Percentiles rank a stretch among this genome's conserved stretches.
Conservation (phyloP, 2,113 vertebrate species). For the Cyanoliseus patagonus region DNA sequence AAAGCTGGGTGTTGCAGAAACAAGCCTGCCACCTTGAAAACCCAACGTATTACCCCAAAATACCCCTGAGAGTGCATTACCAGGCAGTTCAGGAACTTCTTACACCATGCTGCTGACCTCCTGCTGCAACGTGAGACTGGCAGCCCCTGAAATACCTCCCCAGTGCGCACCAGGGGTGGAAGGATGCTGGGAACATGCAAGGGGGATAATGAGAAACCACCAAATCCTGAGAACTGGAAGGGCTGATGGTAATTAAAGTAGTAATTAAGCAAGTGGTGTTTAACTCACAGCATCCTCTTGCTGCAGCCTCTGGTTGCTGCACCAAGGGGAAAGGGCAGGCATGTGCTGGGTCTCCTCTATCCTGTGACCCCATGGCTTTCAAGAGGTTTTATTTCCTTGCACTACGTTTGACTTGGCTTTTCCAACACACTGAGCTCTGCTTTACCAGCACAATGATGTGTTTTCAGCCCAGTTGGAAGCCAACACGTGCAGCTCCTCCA, state of each 20-base stretch:
- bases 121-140: not conserved
- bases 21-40: not conserved
- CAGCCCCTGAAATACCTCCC: not conserved
- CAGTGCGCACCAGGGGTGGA: rapidly evolving
- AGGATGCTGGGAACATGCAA: not conserved
- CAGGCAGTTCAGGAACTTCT: not conserved
- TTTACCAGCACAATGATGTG: rapidly evolving
- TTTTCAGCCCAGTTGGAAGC: not conserved
- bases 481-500: rapidly evolving
- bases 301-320: not conserved
- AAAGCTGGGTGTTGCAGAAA: not conserved
- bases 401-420: not conserved
- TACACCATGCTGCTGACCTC: rapidly evolving
- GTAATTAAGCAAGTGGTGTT: not conserved
- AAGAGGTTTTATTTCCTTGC: rapidly evolving
- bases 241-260: not conserved
- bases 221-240: not conserved
- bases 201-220: not conserved
- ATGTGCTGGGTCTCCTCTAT: not conserved
- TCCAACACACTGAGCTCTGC: not conserved
- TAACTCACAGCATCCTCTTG: not conserved
- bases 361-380: rapidly evolving
- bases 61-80: not conserved
- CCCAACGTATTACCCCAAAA: not conserved
- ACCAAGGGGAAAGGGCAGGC: not conserved